Conservation (phyloP, 2,888 invertebrate species). For the Xanthorhoe spadicearia region DNA sequence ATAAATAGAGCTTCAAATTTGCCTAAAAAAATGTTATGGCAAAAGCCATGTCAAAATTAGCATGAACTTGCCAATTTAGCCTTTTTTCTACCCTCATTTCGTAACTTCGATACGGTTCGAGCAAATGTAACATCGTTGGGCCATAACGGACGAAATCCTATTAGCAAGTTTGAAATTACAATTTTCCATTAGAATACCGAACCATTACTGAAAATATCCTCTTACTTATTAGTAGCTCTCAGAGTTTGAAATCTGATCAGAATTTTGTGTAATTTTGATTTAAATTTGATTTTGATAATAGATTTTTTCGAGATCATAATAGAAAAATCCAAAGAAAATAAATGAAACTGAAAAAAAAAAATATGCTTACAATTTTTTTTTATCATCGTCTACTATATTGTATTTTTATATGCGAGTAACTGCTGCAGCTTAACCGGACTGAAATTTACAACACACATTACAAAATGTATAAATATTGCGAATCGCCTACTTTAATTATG, state of each 20-base stretch:
- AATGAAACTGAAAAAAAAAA: too few relatives aligned
- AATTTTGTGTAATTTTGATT: slow-evolving; percentile 18
- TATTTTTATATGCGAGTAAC: too few relatives aligned
- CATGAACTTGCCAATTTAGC: slow-evolving; percentile 71
- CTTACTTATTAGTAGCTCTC: slow-evolving; percentile 32
- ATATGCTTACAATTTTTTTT: too few relatives aligned
- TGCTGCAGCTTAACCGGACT: too few relatives aligned
- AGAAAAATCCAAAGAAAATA: too few relatives aligned
- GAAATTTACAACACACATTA: too few relatives aligned
- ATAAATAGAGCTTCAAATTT: slow-evolving; percentile 12
- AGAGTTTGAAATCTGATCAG: slow-evolving; percentile 26
- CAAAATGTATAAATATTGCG: too few relatives aligned
- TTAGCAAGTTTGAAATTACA: slow-evolving; percentile 57
- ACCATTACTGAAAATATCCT: slow-evolving; percentile 43
- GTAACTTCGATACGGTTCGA: slow-evolving; percentile 74
- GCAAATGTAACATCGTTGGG: slow-evolving; percentile 76
- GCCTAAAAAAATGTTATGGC: slow-evolving; percentile 29
- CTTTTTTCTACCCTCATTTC: slow-evolving; percentile 68
- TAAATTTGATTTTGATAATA: slow-evolving; percentile 7
- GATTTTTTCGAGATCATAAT: too few relatives aligned
- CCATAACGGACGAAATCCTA: slow-evolving; percentile 67
- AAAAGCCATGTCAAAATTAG: slow-evolving; percentile 69
- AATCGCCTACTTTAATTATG: too few relatives aligned
- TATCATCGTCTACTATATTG: too few relatives aligned
- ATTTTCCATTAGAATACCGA: slow-evolving; percentile 45